phyloP scores from a whole-genome alignment of 2,113 vertebrate species.

The Tragelaphus buxtoni region DNA sequence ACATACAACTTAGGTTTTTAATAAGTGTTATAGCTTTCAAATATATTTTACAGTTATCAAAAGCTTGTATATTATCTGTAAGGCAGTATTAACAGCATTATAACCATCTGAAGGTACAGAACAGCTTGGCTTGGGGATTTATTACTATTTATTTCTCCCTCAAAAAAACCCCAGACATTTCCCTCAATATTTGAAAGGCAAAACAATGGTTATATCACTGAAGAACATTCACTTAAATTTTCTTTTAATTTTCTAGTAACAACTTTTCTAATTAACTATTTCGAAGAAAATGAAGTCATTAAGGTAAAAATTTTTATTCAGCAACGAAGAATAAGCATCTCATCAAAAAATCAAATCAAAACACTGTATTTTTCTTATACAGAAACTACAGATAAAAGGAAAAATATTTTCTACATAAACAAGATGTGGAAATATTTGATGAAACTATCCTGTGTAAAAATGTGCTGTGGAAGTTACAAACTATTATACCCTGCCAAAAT shows the following conservation, averaged over 20 bases:
- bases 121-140: background rate
- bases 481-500: background rate
- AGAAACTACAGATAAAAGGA: background rate
- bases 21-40: background rate
- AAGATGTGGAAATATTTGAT: constrained; percentile 4
- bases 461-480: background rate
- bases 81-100: background rate
- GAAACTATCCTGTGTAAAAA: background rate
- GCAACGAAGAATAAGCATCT: background rate
- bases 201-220: background rate
- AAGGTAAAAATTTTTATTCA: background rate
- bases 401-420: background rate
- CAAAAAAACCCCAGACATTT: background rate
- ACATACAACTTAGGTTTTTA: background rate
- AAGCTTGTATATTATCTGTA: background rate
- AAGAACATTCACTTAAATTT: background rate
- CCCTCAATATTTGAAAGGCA: constrained; percentile 27
- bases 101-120: background rate
- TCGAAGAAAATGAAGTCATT: background rate
- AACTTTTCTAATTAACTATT: background rate
- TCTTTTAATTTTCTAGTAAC: background rate
- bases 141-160: background rate
- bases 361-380: background rate
- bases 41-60: constrained; percentile 1
- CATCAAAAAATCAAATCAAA: constrained; percentile 5